A percentile compares a stretch with the other conserved stretches of the same genome.
These are phyloP conservation scores for Malacoctenus gilli DNA, from an alignment of 2,797 vertebrate species.

Conservation along the genomic window DNA sequence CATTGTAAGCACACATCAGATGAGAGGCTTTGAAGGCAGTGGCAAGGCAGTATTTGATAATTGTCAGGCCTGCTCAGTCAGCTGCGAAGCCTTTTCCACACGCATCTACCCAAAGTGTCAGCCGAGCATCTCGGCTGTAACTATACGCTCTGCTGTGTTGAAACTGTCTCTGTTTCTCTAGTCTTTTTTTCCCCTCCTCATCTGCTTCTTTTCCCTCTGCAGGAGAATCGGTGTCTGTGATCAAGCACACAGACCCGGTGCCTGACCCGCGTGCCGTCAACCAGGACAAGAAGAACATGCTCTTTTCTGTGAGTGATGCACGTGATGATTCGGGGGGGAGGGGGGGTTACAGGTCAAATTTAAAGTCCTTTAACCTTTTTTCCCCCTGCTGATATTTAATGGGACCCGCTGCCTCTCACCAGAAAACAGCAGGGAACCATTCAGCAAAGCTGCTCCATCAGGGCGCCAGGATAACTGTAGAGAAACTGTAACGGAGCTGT, in stretches of 20 bases:
- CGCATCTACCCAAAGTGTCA: conserved; percentile 37
- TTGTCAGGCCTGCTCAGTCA: conserved; percentile 48
- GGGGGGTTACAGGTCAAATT: too few relatives aligned
- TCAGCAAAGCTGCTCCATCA: too few relatives aligned
- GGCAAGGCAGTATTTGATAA: conserved; percentile 39
- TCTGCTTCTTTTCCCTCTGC: conserved; percentile 21
- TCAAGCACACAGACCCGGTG: conserved; percentile 98
- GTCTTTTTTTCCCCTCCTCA: conserved; percentile 12
- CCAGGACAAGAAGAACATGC: conserved; percentile 99
- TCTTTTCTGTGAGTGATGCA: conserved; percentile 92
- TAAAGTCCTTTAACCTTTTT: neutral
- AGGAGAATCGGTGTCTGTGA: conserved; percentile 98
- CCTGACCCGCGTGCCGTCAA: conserved; percentile 98
- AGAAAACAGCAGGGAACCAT: too few relatives aligned
- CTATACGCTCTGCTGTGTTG: conserved; percentile 14
- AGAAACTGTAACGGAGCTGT: too few relatives aligned
- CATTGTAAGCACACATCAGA: conserved; percentile 26
- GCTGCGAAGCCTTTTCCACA: conserved; percentile 38
- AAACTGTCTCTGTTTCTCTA: conserved; percentile 10
- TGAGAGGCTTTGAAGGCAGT: conserved; percentile 37
- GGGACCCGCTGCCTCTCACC: too few relatives aligned
- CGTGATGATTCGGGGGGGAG: neutral
- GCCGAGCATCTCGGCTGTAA: conserved; percentile 19
- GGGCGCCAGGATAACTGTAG: too few relatives aligned
- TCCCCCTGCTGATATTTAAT: too few relatives aligned